Conservation (phyloP, 2,888 invertebrate species). For the Dryococelus australis region DNA sequence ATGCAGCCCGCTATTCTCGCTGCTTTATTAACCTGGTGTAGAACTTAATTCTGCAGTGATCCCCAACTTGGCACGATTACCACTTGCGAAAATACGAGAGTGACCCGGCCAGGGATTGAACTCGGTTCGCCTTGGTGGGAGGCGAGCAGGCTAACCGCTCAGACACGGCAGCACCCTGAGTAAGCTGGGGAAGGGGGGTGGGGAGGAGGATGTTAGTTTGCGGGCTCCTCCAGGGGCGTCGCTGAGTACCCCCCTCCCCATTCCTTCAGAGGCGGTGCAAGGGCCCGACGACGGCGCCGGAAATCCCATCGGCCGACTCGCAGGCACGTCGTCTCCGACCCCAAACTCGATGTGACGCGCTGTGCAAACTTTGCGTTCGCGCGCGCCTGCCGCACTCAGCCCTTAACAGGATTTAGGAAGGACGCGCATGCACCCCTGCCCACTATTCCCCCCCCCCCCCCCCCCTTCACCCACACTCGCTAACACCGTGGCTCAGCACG, state of each 20-base stretch:
- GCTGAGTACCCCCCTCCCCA: background rate
- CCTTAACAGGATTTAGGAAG: background rate
- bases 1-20: too few relatives aligned
- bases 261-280: background rate
- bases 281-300: background rate
- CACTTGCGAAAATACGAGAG: too few relatives aligned
- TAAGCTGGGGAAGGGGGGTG: too few relatives aligned
- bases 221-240: background rate
- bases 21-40: too few relatives aligned
- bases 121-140: too few relatives aligned
- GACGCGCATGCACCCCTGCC: constrained; percentile 3
- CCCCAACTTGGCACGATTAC: too few relatives aligned
- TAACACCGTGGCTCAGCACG: too few relatives aligned
- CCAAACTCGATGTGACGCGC: constrained; percentile 10
- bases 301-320: constrained; percentile 8
- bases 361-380: background rate
- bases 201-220: background rate
- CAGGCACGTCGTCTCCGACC: background rate
- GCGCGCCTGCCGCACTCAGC: background rate
- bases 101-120: too few relatives aligned
- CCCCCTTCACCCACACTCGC: background rate
- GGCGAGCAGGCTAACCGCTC: too few relatives aligned
- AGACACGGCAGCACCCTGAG: too few relatives aligned
- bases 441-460: background rate
- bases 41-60: too few relatives aligned